Evolutionary conservation across 2,888 invertebrate species (phyloP).

Genomic region (Oligia strigilis): DNA sequence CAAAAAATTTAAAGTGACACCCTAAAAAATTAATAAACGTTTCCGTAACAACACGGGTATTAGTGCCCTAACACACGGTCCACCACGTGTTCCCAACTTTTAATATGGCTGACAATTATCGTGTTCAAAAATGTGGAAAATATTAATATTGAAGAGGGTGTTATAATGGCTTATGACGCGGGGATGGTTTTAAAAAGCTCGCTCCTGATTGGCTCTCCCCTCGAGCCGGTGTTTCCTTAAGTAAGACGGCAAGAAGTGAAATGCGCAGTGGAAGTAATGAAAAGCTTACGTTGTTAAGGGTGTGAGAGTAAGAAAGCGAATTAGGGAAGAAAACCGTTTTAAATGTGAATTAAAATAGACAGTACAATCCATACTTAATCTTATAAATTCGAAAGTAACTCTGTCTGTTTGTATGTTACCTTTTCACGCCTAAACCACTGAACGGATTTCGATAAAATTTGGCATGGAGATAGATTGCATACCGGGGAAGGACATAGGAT

Average conservation of each 20-base stretch:
- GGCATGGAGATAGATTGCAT: too few species aligned
- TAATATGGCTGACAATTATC: constrained; percentile 87
- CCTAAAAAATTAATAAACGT: constrained; percentile 68
- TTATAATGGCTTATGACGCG: constrained; percentile 77
- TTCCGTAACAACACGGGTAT: constrained; percentile 64
- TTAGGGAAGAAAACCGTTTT: constrained; percentile 23
- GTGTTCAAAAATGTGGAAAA: constrained; percentile 85
- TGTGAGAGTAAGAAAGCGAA: constrained; percentile 26
- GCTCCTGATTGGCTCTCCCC: constrained; percentile 67
- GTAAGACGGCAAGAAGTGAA: constrained; percentile 56
- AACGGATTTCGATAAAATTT: too few species aligned
- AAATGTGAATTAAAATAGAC: not conserved
- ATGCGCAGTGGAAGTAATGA: constrained; percentile 59
- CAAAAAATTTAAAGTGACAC: constrained; percentile 30
- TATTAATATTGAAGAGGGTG: constrained; percentile 85
- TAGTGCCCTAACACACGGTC: constrained; percentile 65
- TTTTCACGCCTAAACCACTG: too few species aligned
- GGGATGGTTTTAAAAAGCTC: constrained; percentile 69
- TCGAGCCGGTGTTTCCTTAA: constrained; percentile 53
- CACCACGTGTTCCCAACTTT: constrained; percentile 83
- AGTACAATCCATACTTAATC: not conserved
- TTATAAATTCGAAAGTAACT: too few species aligned
- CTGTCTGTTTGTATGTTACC: too few species aligned
- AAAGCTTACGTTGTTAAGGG: constrained; percentile 44
- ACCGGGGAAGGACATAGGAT: too few species aligned